Evolutionary conservation across 2,113 vertebrate species (phyloP), one percentile per base, ranked within the genome.

Genomic region (Callocephalon fimbriatum): DNA sequence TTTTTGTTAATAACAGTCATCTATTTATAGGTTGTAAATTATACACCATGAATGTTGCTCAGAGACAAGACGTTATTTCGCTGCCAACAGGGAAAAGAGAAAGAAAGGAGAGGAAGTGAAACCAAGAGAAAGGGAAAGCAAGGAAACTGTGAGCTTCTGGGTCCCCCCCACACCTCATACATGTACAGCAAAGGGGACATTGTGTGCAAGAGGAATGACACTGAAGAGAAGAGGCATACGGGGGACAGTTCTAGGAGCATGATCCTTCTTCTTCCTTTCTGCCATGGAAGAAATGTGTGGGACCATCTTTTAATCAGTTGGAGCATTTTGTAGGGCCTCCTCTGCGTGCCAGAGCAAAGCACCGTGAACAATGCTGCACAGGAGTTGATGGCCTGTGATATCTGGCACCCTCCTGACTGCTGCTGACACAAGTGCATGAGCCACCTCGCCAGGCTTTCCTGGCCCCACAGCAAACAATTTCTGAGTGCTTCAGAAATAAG

Each of bases 11-110:
- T 97, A 98, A 95, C 96, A 97, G 97, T 59, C 68, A 96, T 97
- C 98, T 98, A 98, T 98, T 98, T 98, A 98, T 98, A 98, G 98
- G 62, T 70, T 93, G 94, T 93, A 98, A 98, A 98, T 98, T 98
- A 98, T 97, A 98, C 19, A 77, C 95, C 58, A 79, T 32, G 90
- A 98, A 97, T 32, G 10, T 93, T 90, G 97, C 95, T 97, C 95
- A 91, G 96, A 98, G 98, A 98, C 97, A 98, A 98, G 97, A 98
- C 96, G 94, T 97, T 98, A 97, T 98, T 98, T 98, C 95, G 89
- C 94, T 98, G 98, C 98, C 98, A 98, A 83, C 67, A 95, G 96
- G 82, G 90, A 97, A 98, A 97, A 93, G 45, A 15, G 45, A 91
- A 89, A 56, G 66, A 50, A 92, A 71, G 26, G 67, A 73, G 21